phyloP scores from a whole-genome alignment of 2,888 invertebrate species.

The Cantharis lateralis region DNA sequence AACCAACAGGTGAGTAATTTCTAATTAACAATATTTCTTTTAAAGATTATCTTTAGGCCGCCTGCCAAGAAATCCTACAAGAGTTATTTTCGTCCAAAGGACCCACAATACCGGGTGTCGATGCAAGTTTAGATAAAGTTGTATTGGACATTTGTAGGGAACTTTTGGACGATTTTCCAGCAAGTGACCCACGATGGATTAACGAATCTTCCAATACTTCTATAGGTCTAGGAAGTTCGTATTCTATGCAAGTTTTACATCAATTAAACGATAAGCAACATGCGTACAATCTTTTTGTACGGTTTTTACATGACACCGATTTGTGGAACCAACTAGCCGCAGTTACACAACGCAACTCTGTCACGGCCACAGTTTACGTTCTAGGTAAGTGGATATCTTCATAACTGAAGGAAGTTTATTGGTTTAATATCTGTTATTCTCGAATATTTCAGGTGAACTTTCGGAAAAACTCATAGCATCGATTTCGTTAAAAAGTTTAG shows the following conservation, averaged over 20 bases:
- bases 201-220: conserved; percentile 36
- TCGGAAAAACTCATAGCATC: conserved; percentile 82
- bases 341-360: conserved; percentile 49
- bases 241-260: conserved; percentile 81
- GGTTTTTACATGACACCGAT: conserved; percentile 72
- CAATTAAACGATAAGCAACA: conserved; percentile 88
- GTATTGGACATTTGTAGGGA: conserved; percentile 74
- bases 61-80: conserved; percentile 57
- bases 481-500: conserved; percentile 69
- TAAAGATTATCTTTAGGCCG: conserved; percentile 43
- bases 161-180: conserved; percentile 85
- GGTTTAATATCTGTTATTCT: no score
- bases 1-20: conserved; percentile 52
- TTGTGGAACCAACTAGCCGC: conserved; percentile 67
- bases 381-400: conserved; percentile 33
- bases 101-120: conserved; percentile 52
- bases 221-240: conserved; percentile 69
- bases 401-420: no score
- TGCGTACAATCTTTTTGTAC: conserved; percentile 75
- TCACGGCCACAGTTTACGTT: conserved; percentile 61
- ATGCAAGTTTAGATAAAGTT: conserved; percentile 62
- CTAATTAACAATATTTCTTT: not conserved
- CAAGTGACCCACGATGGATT: conserved; percentile 81
- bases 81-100: conserved; percentile 57
- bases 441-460: conserved; percentile 61